Base-by-base conservation (phyloP, 2,113 vertebrate species). In the Brachyhypopomus gauderio region DNA sequence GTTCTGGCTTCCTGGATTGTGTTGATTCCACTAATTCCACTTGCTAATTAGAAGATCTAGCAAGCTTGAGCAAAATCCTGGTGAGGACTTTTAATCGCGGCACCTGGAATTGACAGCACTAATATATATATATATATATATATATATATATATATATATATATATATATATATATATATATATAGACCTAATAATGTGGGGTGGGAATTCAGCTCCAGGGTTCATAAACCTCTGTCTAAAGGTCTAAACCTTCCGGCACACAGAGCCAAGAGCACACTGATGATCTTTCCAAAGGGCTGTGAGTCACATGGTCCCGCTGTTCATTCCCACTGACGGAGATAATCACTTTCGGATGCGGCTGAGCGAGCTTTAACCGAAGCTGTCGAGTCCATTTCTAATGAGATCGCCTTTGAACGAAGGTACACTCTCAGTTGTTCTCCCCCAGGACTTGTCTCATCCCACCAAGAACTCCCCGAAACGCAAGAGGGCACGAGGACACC, bases 381-480 rank as follows among this genome's bases (percentile, higher is more conserved):
- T 63, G 69, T n/a, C 8, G 23, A 69, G n/a, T 22, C 71, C 45
- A 34, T 79, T 9, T 62, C 66, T 79, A 79, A 79, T 79, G 77
- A 79, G 77, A 34, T 72, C 59, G 38, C 48, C 56, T 72, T 48
- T 72, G 72, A 72, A 63, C 23, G 38, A 79, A 79, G 72, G 69
- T 63, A 58, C 78, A 63, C 67, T 71, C 34, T 20, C 30, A 71
- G 55, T n/a, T 27, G 69, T 60, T 69, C 58, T 72, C 30, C 55
- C 56, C 27, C 34, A 27, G 77, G 77, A 79, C 12, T 22, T 22
- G 22, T 34, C 64, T 71, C 66, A 60, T 45, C 48, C 52, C n/a
- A 52, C 48, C 48, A 69, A 23, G 48, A 58, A 59, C 9, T 22
- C 55, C 7, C 22, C 45, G 55, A 14, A 60, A 12, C 45, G 12